phyloP scores from a whole-genome alignment of 2,888 invertebrate genomes.

The Hipparchia sbordonii region DNA sequence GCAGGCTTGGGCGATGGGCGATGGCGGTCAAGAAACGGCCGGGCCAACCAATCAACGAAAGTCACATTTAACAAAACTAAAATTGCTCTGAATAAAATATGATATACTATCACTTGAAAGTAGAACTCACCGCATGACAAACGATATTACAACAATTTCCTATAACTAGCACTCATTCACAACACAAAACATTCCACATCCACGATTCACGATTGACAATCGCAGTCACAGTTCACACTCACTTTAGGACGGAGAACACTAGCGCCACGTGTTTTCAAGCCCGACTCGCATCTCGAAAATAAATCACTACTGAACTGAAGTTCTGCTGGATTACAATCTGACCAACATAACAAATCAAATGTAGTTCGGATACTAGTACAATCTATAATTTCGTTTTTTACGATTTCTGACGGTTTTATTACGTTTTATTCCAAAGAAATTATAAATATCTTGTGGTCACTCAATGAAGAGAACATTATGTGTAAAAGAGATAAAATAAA shows the following conservation, averaged over 20 bases:
- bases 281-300: slow-evolving; percentile 29
- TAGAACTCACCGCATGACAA: slow-evolving; percentile 77
- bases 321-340: slow-evolving; percentile 24
- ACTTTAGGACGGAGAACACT: slow-evolving; percentile 52
- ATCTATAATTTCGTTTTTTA: neutral
- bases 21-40: slow-evolving; percentile 82
- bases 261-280: slow-evolving; percentile 64
- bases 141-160: slow-evolving; percentile 58
- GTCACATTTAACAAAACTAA: slow-evolving; percentile 32
- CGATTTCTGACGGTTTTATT: neutral
- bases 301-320: slow-evolving; percentile 40
- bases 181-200: slow-evolving; percentile 75
- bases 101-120: neutral
- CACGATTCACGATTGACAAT: slow-evolving; percentile 54
- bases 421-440: too few species aligned
- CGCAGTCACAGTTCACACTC: slow-evolving; percentile 23
- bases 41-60: slow-evolving; percentile 43
- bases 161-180: slow-evolving; percentile 69
- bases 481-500: too few species aligned
- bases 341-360: slow-evolving; percentile 34
- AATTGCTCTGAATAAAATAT: neutral
- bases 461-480: too few species aligned
- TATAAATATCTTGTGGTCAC: too few species aligned
- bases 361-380: slow-evolving; percentile 12
- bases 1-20: slow-evolving; percentile 78